Base-by-base conservation (phyloP, 2,113 vertebrate species). In the Pholis gunnellus region DNA sequence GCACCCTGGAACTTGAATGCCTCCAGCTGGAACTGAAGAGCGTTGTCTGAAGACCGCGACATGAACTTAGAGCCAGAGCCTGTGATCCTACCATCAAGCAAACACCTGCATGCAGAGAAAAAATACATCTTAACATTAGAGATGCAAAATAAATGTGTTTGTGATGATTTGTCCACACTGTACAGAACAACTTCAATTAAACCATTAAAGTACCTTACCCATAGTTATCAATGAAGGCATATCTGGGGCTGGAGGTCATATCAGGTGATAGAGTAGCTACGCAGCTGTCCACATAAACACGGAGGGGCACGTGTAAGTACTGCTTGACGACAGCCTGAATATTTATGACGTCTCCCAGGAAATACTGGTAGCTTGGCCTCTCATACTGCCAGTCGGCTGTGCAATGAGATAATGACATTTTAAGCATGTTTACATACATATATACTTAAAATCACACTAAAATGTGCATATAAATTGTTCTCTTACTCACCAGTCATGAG, bases 221-320 rank as follows among this genome's bases (percentile, higher is more conserved):
- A n/a, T 92, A 4, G 38, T 92, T 86, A 0, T 92, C 88, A 76
- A 96, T 92, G 69, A 95, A 95, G 18, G 13, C 52, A 57, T 95
- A 96, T 75, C 46, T 89, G 59, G 94, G 95, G 3, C 0, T 66
- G 44, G 92, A 90, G 50, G 48, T 42, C 1, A 8, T 0, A 1
- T 94, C 92, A 22, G 86, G 60, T n/a, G 70, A 13, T 36, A 89
- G 11, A 15, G 92, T 88, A 69, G 92, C 95, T 2, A 93, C 85
- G 65, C 95, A 96, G 15, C 1, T 75, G 38, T 94, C 92, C 88
- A 95, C 81, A 70, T 81, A 96, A 68, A 95, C 75, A 11, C 85
- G 89, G 18, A 96, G 93, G n/a, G 91, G 92, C 22, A 85, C 69
- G 1, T 93, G 93, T 72, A 85, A 80, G 80, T 65, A 92, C 68